Evolutionary conservation across 2,797 vertebrate genomes (phyloP), one percentile per base, ranked within the genome.

Genomic region (Sciurus carolinensis): DNA sequence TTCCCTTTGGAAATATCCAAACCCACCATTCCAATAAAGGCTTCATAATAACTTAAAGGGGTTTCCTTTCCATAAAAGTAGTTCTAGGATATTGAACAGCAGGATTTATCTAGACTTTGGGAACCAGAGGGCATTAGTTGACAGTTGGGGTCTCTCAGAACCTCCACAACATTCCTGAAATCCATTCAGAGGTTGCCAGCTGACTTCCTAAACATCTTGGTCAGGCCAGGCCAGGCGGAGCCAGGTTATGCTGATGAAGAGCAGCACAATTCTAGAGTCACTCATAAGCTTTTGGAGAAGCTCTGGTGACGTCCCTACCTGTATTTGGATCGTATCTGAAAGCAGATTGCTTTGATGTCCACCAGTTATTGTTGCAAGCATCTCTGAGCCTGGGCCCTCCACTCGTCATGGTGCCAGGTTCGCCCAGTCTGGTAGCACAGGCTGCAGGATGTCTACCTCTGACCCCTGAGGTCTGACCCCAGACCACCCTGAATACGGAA

Each of bases 21-120:
- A 39, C 12, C 2, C 52, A 6, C 54, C 54, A n/a, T 0, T 50
- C 24, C 10, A 39, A 44, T 36, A 57, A 12, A 57, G 33, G 59
- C 50, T 47, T 26, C 22, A 28, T 14, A 47, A 20, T 13, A 20
- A 15, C 15, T 36, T 28, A 30, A 30, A 85, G 26, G 12, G 62
- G 0, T 81, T 59, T 66, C 13, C 39, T 73, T 69, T 66, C 57
- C 5, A 20, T 10, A 57, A 72, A 71, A 24, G 10, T 24, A 33
- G 26, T 44, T 87, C 95, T 7, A 90, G 72, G 71, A 93, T 59
- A 67, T 11, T 77, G 54, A 44, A n/a, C 33, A 72, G 36, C 14
- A 54, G 28, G 42, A 71, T 36, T 28, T 10, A 92, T 26, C 59
- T 30, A 85, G 52, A 50, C n/a, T 52, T 76, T 62, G 72, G 22